Conservation (phyloP, 64 coral and sea anemone species). For the Pocillopora damicornis region DNA sequence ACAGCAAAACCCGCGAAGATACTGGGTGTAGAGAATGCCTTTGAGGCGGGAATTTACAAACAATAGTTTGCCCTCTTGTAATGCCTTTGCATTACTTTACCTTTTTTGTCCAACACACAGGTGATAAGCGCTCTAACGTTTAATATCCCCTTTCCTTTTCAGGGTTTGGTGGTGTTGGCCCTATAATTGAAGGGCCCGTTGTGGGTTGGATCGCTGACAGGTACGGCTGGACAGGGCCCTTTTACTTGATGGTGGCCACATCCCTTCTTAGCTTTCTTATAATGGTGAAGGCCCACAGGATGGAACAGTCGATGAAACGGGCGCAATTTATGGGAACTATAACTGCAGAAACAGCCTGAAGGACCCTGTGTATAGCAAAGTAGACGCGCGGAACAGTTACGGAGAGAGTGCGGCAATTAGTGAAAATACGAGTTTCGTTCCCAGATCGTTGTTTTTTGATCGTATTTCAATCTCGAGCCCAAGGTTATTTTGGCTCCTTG, state of each 20-base stretch:
- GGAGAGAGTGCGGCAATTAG: too few relatives aligned
- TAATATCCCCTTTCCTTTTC: neutral
- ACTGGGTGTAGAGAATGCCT: too few relatives aligned
- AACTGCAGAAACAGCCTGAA: constrained; percentile 12
- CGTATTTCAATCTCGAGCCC: too few relatives aligned
- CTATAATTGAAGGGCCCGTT: constrained; percentile 84
- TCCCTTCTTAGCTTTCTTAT: constrained; percentile 67
- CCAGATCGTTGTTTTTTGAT: too few relatives aligned
- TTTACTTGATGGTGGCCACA: constrained; percentile 87
- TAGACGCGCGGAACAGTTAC: too few relatives aligned
- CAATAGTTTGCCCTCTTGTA: too few relatives aligned
- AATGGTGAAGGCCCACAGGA: constrained; percentile 74
- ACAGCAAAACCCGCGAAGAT: too few relatives aligned
- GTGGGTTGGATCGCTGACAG: constrained; percentile 79
- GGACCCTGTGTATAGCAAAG: neutral
- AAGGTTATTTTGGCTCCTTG: too few relatives aligned
- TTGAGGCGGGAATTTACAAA: too few relatives aligned
- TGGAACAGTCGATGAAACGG: constrained; percentile 72
- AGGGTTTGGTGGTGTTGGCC: constrained; percentile 97
- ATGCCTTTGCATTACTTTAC: too few relatives aligned
- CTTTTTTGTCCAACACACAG: too few relatives aligned
- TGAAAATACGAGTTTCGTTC: too few relatives aligned
- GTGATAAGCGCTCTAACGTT: neutral
- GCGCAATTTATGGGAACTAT: constrained; percentile 66
- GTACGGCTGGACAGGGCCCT: constrained; percentile 89